Evolutionary conservation across 2,888 invertebrate species (phyloP).

Genomic region (Agriopis marginaria): DNA sequence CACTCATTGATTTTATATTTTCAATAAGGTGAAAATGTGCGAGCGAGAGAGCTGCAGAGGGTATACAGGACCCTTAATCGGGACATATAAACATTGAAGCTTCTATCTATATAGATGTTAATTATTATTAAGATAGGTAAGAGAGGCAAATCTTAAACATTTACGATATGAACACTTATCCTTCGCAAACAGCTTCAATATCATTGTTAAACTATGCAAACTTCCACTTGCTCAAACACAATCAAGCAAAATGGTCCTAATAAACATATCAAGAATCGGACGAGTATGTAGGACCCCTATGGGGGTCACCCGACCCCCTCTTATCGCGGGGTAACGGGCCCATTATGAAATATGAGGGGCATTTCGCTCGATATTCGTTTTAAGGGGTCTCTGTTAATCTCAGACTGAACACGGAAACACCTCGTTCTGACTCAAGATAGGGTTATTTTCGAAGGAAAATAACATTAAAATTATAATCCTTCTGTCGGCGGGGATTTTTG

Average conservation of each 20-base stretch:
- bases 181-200: slow-evolving; percentile 20
- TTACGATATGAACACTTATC: slow-evolving; percentile 10
- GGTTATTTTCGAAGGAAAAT: slow-evolving; percentile 31
- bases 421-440: slow-evolving; percentile 61
- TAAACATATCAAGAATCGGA: slow-evolving; percentile 74
- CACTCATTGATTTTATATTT: too few relatives aligned
- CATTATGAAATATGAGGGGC: slow-evolving; percentile 77
- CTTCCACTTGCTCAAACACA: slow-evolving; percentile 53
- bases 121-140: background rate
- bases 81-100: background rate
- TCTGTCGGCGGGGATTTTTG: slow-evolving; percentile 12
- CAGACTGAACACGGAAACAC: slow-evolving; percentile 66
- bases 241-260: slow-evolving; percentile 62
- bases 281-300: slow-evolving; percentile 54
- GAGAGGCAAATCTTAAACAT: slow-evolving; percentile 1
- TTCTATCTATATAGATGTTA: background rate
- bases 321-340: slow-evolving; percentile 53
- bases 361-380: slow-evolving; percentile 68
- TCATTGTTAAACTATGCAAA: slow-evolving; percentile 52
- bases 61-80: too few relatives aligned
- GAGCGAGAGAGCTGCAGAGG: too few relatives aligned
- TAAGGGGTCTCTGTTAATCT: slow-evolving; percentile 69
- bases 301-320: slow-evolving; percentile 46
- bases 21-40: too few relatives aligned
- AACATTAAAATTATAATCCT: slow-evolving; percentile 26